Evolutionary conservation across 2,797 vertebrate species (phyloP).

Genomic region (Phrynocephalus forsythii): DNA sequence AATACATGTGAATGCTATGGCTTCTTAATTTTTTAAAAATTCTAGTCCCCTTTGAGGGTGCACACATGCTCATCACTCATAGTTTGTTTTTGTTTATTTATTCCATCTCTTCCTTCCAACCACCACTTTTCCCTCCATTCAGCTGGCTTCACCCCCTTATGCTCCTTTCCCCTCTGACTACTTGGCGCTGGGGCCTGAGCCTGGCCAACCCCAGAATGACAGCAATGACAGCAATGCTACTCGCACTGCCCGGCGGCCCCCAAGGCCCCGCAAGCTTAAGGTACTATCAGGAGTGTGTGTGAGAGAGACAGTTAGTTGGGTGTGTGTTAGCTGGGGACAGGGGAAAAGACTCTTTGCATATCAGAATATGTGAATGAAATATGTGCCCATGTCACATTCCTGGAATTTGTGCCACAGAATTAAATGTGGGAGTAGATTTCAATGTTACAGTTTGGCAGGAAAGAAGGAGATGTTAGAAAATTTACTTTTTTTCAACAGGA

Average conservation of each 20-base stretch:
- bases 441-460: not conserved
- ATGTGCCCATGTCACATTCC: not conserved
- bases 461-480: not conserved
- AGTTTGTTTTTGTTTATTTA: conserved; percentile 28
- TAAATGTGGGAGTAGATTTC: not conserved
- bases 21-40: not conserved
- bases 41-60: conserved; percentile 1
- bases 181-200: conserved; percentile 75
- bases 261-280: conserved; percentile 77
- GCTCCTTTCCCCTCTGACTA: conserved; percentile 77
- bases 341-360: not conserved
- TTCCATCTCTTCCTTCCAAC: conserved; percentile 47
- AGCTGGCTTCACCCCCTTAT: conserved; percentile 71
- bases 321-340: not conserved
- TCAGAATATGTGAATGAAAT: not conserved
- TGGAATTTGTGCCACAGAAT: not conserved
- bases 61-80: conserved; percentile 36
- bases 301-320: not conserved
- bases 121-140: conserved; percentile 55
- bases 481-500: no score
- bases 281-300: conserved; percentile 60
- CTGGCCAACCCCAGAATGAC: conserved; percentile 71
- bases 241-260: conserved; percentile 71
- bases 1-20: not conserved
- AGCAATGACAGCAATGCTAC: conserved; percentile 68